Evolutionary conservation across 2,797 vertebrate genomes (phyloP), one percentile per base, ranked within the genome.

Genomic region (Taenioides sp.): DNA sequence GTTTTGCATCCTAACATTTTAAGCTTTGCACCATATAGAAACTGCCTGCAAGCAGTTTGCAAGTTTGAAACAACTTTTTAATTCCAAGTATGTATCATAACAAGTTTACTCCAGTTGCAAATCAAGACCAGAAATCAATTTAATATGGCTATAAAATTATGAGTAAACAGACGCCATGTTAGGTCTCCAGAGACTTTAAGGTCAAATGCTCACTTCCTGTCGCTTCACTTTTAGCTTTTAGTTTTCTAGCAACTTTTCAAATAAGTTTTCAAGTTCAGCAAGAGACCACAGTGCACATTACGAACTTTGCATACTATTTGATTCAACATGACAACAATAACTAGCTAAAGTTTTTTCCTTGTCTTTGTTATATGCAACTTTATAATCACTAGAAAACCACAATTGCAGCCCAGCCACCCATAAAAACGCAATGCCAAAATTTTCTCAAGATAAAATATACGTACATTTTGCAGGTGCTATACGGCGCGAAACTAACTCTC

Each of bases 381-480:
- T 58, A n/a, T 18, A 67, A 65, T 43, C 52, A 50, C 7, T 31
- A 28, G n/a, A 73, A 65, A 27, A 79, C 80, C 72, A 16, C 68
- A 49, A 58, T 12, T 3, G 4, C 49, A n/a, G 74, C 73, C 71
- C 65, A 62, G 14, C 66, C 71, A 31, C 7, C 65, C 76, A 34
- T 61, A 37, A 71, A 67, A 82, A 50, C 22, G 22, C 22, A 27
- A 10, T 49, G 12, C 20, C 55, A 71, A 82, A 70, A 82, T 75
- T 75, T 81, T 75, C 83, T 73, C 75, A 78, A 82, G 31, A 50
- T 67, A 20, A 67, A 66, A 69, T 47, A 47, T 47, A 63, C 27
- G 25, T 72, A 22, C 7, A 18, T 71, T 79, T 72, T 61, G 43
- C 69, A 82, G 80, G 77, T 86, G 75, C 52, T 72, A 47, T 47